Evolutionary conservation across 2,888 invertebrate genomes (phyloP), one percentile per base, ranked within the genome.

Genomic region (Tethea ocularis): DNA sequence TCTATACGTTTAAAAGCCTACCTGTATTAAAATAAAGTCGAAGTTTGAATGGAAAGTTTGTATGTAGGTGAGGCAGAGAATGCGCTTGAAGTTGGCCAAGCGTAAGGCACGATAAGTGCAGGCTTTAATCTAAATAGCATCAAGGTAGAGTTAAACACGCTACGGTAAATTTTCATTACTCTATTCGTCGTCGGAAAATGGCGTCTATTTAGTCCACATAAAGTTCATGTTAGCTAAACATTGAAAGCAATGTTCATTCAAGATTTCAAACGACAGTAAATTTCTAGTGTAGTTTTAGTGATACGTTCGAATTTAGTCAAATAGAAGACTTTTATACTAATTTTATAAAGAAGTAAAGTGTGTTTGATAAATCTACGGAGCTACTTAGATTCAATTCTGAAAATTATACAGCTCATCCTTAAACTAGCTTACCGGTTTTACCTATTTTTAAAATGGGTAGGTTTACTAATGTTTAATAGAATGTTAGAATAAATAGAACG

Each of bases 91-190:
- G 82, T 83, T 82, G 76, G 78, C 81, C 80, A 83, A 72, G 83
- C 85, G 88, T 87, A 89, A 89, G 78, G 81, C 72, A 74, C 72
- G 90, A 90, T 90, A 92, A 90, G 87, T 89, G 82, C 82, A 74
- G 66, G 80, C 80, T 84, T 87, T 89, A 89, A 91, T 90, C 89
- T 88, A 89, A 91, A 91, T 87, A 87, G 85, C 83, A 89, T 86
- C 88, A 81, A 81, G 80, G 77, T 82, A 46, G 74, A 72, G 67
- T 76, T 78, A 73, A 79, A 78, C 77, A 80, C 67, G 78, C 75
- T 63, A 70, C 67, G 69, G 69, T 75, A 74, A 77, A 77, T 75
- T 68, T 72, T 73, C 62, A 67, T 70, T 63, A 63, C 69, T 61
- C 26, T 66, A 64, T 64, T 66, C 66, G 73, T 59, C 61, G 62